phyloP scores from a whole-genome alignment of 2,113 vertebrate genomes.

The Bubo bubo region DNA sequence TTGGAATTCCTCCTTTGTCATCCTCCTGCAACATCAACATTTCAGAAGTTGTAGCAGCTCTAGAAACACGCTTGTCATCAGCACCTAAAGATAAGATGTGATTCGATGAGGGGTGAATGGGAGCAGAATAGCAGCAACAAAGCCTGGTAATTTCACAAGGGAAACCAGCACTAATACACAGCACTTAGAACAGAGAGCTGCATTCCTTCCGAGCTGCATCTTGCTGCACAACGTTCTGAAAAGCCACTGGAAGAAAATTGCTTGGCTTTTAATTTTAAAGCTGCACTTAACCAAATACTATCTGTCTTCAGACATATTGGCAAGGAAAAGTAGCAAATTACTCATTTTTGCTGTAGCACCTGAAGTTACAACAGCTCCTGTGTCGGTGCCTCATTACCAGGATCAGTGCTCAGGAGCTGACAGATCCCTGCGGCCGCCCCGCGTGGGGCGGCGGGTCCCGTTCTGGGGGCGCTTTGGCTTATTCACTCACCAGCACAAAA shows the following conservation, averaged over 20 bases:
- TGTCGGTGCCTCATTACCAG: neutral
- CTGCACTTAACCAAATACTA: constrained; percentile 55
- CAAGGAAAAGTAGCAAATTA: neutral
- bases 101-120: rapidly evolving
- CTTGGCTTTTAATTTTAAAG: constrained; percentile 66
- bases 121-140: neutral
- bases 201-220: constrained; percentile 41
- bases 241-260: constrained; percentile 63
- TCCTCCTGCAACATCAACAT: neutral
- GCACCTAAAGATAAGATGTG: rapidly evolving
- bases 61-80: neutral
- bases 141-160: neutral
- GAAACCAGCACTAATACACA: constrained; percentile 18
- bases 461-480: neutral
- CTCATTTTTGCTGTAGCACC: constrained; percentile 2
- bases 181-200: constrained; percentile 3
- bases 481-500: neutral
- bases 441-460: rapidly evolving
- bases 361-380: neutral
- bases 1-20: neutral
- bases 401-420: neutral
- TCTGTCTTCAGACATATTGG: neutral
- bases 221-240: constrained; percentile 47
- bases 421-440: neutral
- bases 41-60: neutral